Conservation (phyloP, 2,113 vertebrate genomes). For the Paradoxurus hermaphroditus region DNA sequence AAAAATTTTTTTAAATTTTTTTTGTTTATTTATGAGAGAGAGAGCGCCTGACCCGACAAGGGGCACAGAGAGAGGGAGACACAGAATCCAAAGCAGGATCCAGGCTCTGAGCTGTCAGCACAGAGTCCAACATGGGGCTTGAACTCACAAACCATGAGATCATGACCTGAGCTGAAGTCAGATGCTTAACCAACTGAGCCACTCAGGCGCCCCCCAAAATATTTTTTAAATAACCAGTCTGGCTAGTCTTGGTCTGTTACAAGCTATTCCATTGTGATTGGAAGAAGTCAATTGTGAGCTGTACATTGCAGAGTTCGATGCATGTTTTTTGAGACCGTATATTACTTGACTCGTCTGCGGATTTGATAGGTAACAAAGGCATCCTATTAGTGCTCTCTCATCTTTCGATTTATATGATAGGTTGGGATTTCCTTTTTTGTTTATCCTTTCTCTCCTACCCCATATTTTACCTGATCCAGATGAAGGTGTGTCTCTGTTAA, state of each 20-base stretch:
- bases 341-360: not conserved
- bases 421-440: not conserved
- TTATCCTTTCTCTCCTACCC: not conserved
- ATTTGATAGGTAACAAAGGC: not conserved
- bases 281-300: not conserved
- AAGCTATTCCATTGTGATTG: not conserved
- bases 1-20: too few species aligned
- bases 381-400: not conserved
- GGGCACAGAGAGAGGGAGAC: too few species aligned
- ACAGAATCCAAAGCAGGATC: too few species aligned
- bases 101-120: too few species aligned
- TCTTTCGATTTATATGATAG: not conserved
- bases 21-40: too few species aligned
- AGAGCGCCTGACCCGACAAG: too few species aligned
- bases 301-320: not conserved
- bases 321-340: not conserved
- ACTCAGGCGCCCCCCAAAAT: too few species aligned
- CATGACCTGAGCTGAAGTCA: too few species aligned
- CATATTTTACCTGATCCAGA: not conserved
- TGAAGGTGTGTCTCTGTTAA: not conserved
- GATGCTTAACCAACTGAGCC: too few species aligned
- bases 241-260: not conserved
- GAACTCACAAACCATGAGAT: too few species aligned
- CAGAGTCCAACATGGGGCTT: too few species aligned
- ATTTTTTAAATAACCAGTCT: not conserved